These are phyloP conservation scores for Girardinichthys multiradiatus DNA, from an alignment of 2,113 vertebrate genomes.

Conservation along the genomic window DNA sequence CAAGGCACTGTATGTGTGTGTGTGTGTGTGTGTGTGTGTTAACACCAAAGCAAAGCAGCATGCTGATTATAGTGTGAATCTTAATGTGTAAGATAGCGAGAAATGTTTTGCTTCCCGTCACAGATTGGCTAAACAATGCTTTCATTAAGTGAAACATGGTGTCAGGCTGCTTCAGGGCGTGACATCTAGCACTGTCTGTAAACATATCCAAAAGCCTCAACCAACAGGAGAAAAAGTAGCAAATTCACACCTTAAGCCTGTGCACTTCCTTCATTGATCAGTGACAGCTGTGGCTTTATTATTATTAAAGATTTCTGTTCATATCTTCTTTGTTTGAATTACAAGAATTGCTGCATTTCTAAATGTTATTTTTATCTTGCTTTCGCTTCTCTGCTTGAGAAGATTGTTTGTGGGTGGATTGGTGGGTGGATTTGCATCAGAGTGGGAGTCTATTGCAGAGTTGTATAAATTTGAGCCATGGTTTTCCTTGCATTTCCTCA, in stretches of 20 bases:
- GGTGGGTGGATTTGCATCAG: slow-evolving; percentile 37
- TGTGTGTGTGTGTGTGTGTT: neutral
- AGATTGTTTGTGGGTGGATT: slow-evolving; percentile 43
- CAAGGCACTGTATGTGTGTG: too few species aligned
- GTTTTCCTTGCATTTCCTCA: slow-evolving; percentile 49
- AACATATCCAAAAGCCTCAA: slow-evolving; percentile 33
- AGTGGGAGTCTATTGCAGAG: slow-evolving; percentile 25
- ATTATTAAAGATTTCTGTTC: too few species aligned
- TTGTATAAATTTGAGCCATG: slow-evolving; percentile 13
- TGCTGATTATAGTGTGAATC: neutral
- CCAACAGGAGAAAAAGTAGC: slow-evolving; percentile 32
- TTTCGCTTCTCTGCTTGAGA: slow-evolving; percentile 11
- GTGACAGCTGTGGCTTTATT: too few species aligned
- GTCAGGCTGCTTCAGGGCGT: slow-evolving; percentile 1
- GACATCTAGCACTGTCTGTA: slow-evolving; percentile 3
- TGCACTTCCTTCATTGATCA: too few species aligned
- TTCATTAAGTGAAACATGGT: slow-evolving; percentile 42
- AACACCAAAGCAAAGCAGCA: neutral
- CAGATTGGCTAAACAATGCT: neutral
- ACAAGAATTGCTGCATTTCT: neutral
- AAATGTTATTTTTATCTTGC: neutral
- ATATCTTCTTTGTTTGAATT: neutral
- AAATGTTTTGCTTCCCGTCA: neutral
- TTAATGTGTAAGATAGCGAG: too few species aligned
- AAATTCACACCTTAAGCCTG: slow-evolving; percentile 16